Evolutionary conservation across 1,140 invertebrate species (phyloP), one percentile per base, ranked within the genome.

Genomic region (Trachymyrmex cornetzi): DNA sequence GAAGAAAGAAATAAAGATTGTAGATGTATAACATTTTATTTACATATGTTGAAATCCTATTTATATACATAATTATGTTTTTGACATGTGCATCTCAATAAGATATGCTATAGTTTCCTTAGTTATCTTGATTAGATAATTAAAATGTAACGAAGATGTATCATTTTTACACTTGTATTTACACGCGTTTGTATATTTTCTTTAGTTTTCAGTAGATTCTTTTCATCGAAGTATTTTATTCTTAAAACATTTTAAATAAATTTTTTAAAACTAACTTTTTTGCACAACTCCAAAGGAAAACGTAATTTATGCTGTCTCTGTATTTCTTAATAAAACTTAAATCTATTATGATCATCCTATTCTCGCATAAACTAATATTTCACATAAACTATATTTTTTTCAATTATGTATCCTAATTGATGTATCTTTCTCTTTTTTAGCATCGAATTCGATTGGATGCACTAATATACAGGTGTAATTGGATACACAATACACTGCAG

Each of bases 1-100:
- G 38, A 63, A 30, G 11, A 22, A 14, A 66, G 1, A 30, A n/a
- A 38, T 14, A 16, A 50, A 50, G 48, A 1, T 38, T 66, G 24
- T 22, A 50, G 64, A 44, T 75, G 19, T 38, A 59, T 88, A 91
- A 89, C 86, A n/a, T 82, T 91, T 89, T 91, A 92, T 89, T 89
- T 87, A 90, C 86, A 89, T 85, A 66, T 19, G 59, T 87, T 63
- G 55, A 85, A 88, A 67, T 38, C 85, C 6, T 86, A 86, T 91
- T 50, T 88, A 85, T 69, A 66, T 12, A 64, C 44, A 30, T 50
- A 27, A 7, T 12, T 34, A 44, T 48, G 38, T 16, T 66, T 30
- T 64, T 4, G n/a, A 53, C 55, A 48, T 30, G 19, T 80, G 61
- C 44, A 11, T 30, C 11, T 12, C n/a, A 80, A 67, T 64, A 63